Evolutionary conservation across 2,888 invertebrate genomes (phyloP), one percentile per base, ranked within the genome.

Genomic region (Dexiosoma caninum): DNA sequence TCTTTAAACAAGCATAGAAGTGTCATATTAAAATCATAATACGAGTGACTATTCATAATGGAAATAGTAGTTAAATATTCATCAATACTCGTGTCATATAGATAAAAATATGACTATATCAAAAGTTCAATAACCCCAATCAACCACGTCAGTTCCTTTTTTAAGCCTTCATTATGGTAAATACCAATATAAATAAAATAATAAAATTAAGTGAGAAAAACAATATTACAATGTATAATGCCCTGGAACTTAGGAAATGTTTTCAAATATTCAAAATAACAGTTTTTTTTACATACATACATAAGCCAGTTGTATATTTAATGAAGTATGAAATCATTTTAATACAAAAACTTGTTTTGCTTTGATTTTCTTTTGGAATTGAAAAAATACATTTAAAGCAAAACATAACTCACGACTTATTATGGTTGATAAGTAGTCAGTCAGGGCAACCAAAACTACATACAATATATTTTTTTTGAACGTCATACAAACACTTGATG

Each of bases 61-160:
- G 27, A 30, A 30, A 19, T 40, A 60, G 60, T 42, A 37, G 71
- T 19, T 60, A 71, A 60, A 59, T 59, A 70, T 71, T 62, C 35
- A 64, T 37, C 64, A 42, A 51, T 62, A 62, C 8, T 14, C n/a
- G n/a, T n/a, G n/a, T 5, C 6, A 53, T 53, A 35, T 32, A 60
- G n/a, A 35, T 66, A 76, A 9, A 78, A 85, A 84, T 83, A 81
- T 86, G 86, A 88, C 86, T 85, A 86, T 86, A 88, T 88, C 85
- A 87, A 88, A 85, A 87, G 87, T 87, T 87, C 87, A 87, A 87
- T 87, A 87, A 87, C 87, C 87, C 87, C 78, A 49, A 19, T 37
- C 84, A 85, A 30, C 27, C 27, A 35, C 83, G 82, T 84, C n/a
- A 60, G 53, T 59, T 72, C 35, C 23, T 37, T 32, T 42, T 80